A percentile compares a stretch with the other conserved stretches of the same genome.
Evolutionary conservation across 2,797 vertebrate genomes (phyloP).

Genomic region (Calcarius lapponicus): DNA sequence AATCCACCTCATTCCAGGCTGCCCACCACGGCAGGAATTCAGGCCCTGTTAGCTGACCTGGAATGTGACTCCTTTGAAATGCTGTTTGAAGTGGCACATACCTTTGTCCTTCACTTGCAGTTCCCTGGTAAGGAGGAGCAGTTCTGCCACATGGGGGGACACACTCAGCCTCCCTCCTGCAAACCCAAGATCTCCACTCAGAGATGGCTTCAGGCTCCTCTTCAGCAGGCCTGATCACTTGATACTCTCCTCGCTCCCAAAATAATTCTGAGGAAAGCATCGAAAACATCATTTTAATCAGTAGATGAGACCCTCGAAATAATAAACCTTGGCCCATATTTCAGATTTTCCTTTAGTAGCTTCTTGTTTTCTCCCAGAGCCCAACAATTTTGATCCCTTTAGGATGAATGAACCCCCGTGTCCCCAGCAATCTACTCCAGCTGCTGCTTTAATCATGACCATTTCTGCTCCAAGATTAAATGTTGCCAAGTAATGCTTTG

Average conservation of each 20-base stretch:
- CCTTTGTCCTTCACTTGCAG: constrained; percentile 57
- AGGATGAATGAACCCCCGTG: background rate
- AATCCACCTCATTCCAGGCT: background rate
- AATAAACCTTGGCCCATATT: background rate
- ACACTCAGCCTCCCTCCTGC: background rate
- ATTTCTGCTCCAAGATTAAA: constrained; percentile 54
- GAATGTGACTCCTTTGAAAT: background rate
- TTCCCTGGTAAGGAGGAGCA: constrained; percentile 25
- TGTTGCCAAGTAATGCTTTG: constrained; percentile 49
- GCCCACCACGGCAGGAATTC: background rate
- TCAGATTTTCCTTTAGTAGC: background rate
- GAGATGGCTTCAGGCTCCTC: constrained; percentile 33
- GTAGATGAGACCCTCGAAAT: background rate
- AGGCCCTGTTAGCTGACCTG: background rate
- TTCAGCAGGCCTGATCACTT: constrained; percentile 48
- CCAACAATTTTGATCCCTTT: constrained; percentile 13
- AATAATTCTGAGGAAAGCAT: constrained; percentile 56
- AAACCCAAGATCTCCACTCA: background rate
- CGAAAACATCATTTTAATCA: constrained; percentile 39
- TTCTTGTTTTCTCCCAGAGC: constrained; percentile 10
- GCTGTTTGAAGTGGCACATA: background rate
- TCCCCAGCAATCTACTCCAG: constrained; percentile 52
- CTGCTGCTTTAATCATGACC: constrained; percentile 55
- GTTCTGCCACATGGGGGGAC: constrained; percentile 35
- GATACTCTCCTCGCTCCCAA: constrained; percentile 43